Base-by-base conservation (phyloP, 2,797 vertebrate species). In the Phataginus tetradactyla region DNA sequence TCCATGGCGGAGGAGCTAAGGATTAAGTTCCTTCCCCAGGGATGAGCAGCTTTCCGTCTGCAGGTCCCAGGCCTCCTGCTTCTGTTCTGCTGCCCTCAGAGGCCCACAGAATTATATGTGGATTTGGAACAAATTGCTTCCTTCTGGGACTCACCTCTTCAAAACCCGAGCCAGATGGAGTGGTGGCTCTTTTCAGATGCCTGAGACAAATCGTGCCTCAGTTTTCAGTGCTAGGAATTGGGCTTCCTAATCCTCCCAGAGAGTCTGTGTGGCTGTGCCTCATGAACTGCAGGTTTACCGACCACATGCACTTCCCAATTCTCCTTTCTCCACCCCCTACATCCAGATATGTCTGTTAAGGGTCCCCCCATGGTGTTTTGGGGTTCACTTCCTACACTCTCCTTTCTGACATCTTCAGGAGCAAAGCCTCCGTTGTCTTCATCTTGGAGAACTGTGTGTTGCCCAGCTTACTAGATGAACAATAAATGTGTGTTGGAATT, bases 31-130 rank as follows among this genome's bases (percentile, higher is more conserved):
- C 1, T 25, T 3, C 1, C 5, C 51, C 29, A 6, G 34, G 25
- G 37, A 45, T 0, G 2, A 25, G 6, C 37, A 1, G 27, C 55
- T n/a, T 9, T 29, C 75, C 2, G 1, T 7, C 49, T 34, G 17
- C 13, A 17, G 34, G 10, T 7, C 39, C 17, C 4, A 0, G 0
- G 13, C 68, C 53, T 5, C 3, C 0, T 0, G 4, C 39, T 4
- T 55, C 72, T 42, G 0, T 23, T 21, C 14, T 23, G 55, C 32
- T 11, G 63, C 63, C 10, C 37, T 27, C 42, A 4, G 11, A n/a
- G 39, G 27, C 49, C 72, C 49, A 77, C 77, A 39, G 0, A n/a
- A 21, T 9, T 53, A 34, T 27, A 8, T n/a, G 29, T 69, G 17
- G 32, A n/a, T 37, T 17, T 14, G 39, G 5, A 3, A 53, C 57